Base-by-base conservation (phyloP, 2,888 invertebrate species). In the Allolobophora icterica region DNA sequence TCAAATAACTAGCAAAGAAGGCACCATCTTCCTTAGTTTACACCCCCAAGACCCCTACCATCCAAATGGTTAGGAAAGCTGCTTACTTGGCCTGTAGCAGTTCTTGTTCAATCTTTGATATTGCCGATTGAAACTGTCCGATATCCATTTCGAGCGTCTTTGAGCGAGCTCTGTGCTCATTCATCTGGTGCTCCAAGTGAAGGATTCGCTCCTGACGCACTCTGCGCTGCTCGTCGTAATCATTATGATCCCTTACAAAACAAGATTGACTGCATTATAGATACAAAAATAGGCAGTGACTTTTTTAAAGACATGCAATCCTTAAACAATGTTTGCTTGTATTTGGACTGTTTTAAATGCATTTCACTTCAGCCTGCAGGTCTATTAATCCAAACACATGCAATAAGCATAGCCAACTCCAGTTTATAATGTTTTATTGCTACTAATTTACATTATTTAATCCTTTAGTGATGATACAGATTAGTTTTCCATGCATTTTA, bases 181-280 rank as follows among this genome's bases (percentile, higher is more conserved):
- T 89, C 15, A 94, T 89, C 71, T 93, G 91, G 30, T 96, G 94
- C 33, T 95, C 94, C 58, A 96, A 95, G 89, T 96, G 91, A 0
- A 92, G 91, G 52, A 95, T 94, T 91, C 94, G 94, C 40, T 93
- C 92, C 89, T 93, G 93, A 24, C 95, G 92, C 42, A 89, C 92
- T 89, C 92, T 35, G 34, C 94, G 92, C 91, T 95, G 94, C 24
- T 93, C 92, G n/a, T 95, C 94, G 92, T 94, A 94, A 91, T 94
- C 94, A 92, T 94, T 93, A 52, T 93, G 93, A 5, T 94, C 94
- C 92, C 94, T 95, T 92, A 19, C 91, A 52, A 40, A 40, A 90
- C 4, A 91, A 52, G 30, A 71, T 71, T 17, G 11, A 71, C n/a
- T 71, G 71, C 71, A 71, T n/a, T n/a, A n/a, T n/a, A n/a, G 71